Evolutionary conservation across 2,888 invertebrate genomes (phyloP).

Genomic region (Rhingia campestris): DNA sequence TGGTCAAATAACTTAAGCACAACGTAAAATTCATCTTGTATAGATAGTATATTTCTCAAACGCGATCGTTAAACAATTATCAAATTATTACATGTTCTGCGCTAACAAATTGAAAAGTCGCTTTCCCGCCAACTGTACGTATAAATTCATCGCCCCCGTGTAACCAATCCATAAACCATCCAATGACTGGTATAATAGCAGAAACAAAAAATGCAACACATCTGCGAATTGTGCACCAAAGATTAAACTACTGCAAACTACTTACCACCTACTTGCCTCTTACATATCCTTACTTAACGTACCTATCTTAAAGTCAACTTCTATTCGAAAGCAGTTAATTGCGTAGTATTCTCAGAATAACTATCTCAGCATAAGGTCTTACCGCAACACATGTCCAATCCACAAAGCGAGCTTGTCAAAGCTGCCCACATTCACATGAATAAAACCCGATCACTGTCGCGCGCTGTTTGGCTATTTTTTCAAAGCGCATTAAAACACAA

Average conservation of each 20-base stretch:
- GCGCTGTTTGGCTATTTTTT: not conserved
- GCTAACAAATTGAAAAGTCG: too few species aligned
- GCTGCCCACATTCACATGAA: conserved; percentile 20
- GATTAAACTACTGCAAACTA: not conserved
- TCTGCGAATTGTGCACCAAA: conserved; percentile 4
- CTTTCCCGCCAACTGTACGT: too few species aligned
- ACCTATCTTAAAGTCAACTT: not conserved
- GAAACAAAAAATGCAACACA: not conserved
- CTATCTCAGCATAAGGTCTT: not conserved
- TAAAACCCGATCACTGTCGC: conserved; percentile 31
- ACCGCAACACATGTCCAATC: not conserved
- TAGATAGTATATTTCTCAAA: too few species aligned
- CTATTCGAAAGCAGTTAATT: conserved; percentile 11
- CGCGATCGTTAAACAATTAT: too few species aligned
- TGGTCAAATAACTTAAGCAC: too few species aligned
- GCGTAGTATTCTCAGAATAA: conserved; percentile 26
- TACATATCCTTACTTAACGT: not conserved
- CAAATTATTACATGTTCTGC: too few species aligned
- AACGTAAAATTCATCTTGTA: too few species aligned
- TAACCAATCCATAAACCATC: not conserved
- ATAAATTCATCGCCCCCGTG: not conserved
- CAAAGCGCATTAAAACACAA: conserved; percentile 9
- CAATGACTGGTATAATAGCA: not conserved
- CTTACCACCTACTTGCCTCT: conserved; percentile 4
- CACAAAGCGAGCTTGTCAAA: conserved; percentile 5